Evolutionary conservation across 2,888 invertebrate genomes (phyloP).

Genomic region (Dicranocentrus wangi): DNA sequence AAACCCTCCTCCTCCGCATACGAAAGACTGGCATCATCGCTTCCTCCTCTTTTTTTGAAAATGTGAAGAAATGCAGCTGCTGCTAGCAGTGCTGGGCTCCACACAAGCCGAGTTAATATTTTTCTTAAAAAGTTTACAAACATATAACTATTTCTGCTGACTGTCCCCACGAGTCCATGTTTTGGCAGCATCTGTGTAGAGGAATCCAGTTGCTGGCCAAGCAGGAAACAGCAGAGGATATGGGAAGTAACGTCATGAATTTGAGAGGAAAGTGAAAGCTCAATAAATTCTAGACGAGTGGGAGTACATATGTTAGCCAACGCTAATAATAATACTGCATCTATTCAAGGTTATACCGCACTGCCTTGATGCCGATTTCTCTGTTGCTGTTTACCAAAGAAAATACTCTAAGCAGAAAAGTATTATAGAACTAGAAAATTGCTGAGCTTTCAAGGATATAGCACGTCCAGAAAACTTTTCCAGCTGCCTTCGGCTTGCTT

Average conservation of each 20-base stretch:
- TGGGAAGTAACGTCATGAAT: conserved; percentile 41
- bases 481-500: conserved; percentile 27
- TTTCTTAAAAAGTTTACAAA: too few relatives aligned
- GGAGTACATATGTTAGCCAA: conserved; percentile 41
- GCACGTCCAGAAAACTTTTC: conserved; percentile 55
- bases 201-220: too few relatives aligned
- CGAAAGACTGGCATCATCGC: too few relatives aligned
- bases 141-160: too few relatives aligned
- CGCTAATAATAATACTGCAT: conserved; percentile 39
- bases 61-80: too few relatives aligned
- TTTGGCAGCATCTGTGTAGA: too few relatives aligned
- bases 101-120: too few relatives aligned
- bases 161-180: too few relatives aligned
- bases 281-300: conserved; percentile 43
- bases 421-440: conserved; percentile 33
- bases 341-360: conserved; percentile 35
- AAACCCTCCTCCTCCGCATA: too few relatives aligned
- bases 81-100: too few relatives aligned
- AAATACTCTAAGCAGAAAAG: conserved; percentile 3
- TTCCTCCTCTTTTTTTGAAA: too few relatives aligned
- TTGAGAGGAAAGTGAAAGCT: conserved; percentile 47
- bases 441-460: conserved; percentile 56
- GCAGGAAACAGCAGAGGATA: conserved; percentile 17
- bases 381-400: conserved; percentile 23
- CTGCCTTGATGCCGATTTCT: conserved; percentile 16